Conservation (phyloP, 2,113 vertebrate genomes). For the Ptychochromis oligacanthus region DNA sequence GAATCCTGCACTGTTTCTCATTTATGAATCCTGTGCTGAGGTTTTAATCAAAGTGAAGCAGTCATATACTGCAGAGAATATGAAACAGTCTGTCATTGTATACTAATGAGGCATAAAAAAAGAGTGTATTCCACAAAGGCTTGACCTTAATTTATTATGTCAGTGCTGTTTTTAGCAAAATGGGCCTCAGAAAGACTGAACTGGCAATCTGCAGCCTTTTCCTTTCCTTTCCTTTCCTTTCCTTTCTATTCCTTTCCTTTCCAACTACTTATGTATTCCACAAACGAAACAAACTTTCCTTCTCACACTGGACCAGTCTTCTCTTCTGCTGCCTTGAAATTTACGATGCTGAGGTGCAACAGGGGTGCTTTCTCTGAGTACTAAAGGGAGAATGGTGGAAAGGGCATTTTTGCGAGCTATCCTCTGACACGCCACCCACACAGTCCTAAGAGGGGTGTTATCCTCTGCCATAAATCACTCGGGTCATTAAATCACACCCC, state of each 20-base stretch:
- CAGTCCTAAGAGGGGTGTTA: constrained; percentile 57
- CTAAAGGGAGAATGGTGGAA: constrained; percentile 43
- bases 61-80: constrained; percentile 1
- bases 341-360: constrained; percentile 68
- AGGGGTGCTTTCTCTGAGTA: constrained; percentile 37
- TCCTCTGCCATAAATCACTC: constrained; percentile 73
- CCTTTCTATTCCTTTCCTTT: neutral
- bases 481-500: constrained; percentile 68
- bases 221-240: constrained; percentile 15
- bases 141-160: constrained; percentile 59
- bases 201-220: constrained; percentile 11
- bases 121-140: constrained; percentile 18
- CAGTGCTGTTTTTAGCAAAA: constrained; percentile 44
- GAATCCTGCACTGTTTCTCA: constrained; percentile 2
- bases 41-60: constrained; percentile 36
- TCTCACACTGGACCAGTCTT: neutral
- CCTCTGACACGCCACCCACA: constrained; percentile 66
- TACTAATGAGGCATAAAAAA: constrained; percentile 57
- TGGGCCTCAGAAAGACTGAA: constrained; percentile 11
- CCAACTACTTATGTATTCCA: constrained; percentile 9
- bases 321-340: constrained; percentile 58
- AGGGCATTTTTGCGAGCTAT: constrained; percentile 65
- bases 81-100: constrained; percentile 32
- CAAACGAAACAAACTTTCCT: constrained; percentile 51
- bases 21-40: neutral